Conservation (phyloP, 2,113 vertebrate genomes). For the Sceloporus undulatus region DNA sequence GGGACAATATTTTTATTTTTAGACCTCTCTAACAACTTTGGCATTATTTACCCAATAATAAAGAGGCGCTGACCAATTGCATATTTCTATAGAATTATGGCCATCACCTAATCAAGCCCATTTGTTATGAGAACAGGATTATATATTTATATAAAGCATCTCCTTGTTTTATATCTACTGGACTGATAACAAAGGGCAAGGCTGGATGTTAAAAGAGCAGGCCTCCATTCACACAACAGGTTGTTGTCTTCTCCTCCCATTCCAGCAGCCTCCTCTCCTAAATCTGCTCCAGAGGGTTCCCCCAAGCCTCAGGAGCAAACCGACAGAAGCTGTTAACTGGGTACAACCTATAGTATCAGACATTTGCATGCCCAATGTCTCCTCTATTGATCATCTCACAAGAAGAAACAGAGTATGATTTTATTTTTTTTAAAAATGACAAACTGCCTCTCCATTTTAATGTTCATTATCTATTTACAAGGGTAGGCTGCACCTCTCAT, state of each 20-base stretch:
- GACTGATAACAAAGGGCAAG: rapidly evolving
- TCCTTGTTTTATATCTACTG: rapidly evolving
- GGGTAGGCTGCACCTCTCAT: slow-evolving; percentile 46
- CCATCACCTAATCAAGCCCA: neutral
- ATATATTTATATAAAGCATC: neutral
- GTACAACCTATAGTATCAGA: neutral
- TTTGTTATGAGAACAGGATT: neutral
- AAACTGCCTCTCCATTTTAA: slow-evolving; percentile 21
- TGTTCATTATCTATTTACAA: neutral
- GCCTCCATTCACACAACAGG: neutral
- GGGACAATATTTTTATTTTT: neutral
- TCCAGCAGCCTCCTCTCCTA: neutral
- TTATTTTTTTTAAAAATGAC: rapidly evolving
- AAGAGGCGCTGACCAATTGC: slow-evolving; percentile 4
- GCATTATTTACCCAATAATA: neutral
- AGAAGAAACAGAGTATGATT: rapidly evolving
- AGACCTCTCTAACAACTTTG: neutral
- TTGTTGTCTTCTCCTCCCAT: neutral
- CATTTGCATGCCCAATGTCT: neutral
- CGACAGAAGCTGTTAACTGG: neutral
- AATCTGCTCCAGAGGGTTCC: neutral
- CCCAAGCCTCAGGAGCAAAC: neutral
- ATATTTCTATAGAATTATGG: slow-evolving; percentile 1
- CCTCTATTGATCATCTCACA: neutral
- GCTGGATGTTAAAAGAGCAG: neutral